Conservation (phyloP, 2,113 vertebrate species). For the Labrus mixtus region DNA sequence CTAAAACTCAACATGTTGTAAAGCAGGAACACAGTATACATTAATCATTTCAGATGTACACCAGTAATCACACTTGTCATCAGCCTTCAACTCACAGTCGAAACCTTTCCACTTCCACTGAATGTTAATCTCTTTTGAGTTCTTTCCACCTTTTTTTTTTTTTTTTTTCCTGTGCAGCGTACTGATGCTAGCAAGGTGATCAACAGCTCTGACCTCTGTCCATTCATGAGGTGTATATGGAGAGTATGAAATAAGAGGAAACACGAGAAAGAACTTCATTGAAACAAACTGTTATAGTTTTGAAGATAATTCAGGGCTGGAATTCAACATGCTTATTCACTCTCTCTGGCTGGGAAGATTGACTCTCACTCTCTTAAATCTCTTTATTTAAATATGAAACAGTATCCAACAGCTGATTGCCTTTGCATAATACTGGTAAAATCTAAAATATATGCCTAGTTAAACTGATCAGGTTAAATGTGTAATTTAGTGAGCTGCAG, state of each 20-base stretch:
- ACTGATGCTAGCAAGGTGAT: slow-evolving; percentile 12
- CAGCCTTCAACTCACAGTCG: slow-evolving; percentile 34
- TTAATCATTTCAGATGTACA: slow-evolving; percentile 44
- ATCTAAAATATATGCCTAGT: too few species aligned
- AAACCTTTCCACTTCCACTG: slow-evolving; percentile 36
- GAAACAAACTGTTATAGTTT: too few species aligned
- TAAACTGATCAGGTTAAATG: too few species aligned
- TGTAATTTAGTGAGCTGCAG: too few species aligned
- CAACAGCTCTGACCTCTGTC: slow-evolving; percentile 30
- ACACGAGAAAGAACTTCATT: neutral
- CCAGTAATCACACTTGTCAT: slow-evolving; percentile 44
- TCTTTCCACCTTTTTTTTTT: slow-evolving; percentile 18
- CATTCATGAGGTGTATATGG: neutral
- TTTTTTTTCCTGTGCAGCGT: slow-evolving; percentile 7
- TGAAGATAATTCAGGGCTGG: too few species aligned
- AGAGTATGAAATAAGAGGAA: neutral
- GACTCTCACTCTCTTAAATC: too few species aligned
- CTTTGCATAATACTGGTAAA: too few species aligned
- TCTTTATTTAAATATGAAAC: too few species aligned
- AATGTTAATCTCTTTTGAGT: slow-evolving; percentile 33
- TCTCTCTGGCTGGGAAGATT: too few species aligned
- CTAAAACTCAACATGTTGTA: slow-evolving; percentile 41
- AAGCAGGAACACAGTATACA: slow-evolving; percentile 11
- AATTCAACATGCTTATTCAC: too few species aligned
- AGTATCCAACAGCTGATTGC: too few species aligned